Conservation (phyloP, 2,113 vertebrate genomes). For the Phylloscopus trochilus region DNA sequence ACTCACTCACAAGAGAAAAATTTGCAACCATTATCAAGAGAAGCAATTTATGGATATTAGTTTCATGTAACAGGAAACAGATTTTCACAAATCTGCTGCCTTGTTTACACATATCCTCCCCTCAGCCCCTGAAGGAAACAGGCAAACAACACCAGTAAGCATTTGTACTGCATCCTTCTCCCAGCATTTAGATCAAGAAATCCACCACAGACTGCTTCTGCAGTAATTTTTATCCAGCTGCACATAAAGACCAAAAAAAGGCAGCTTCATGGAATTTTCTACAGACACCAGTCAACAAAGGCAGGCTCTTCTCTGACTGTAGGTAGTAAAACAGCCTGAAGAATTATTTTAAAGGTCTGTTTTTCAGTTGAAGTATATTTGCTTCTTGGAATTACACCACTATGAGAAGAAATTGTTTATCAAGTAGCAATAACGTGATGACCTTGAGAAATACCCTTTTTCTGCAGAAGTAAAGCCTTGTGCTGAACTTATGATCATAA, state of each 20-base stretch:
- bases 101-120: not conserved
- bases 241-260: not conserved
- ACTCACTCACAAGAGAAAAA: not conserved
- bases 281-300: not conserved
- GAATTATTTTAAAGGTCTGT: not conserved
- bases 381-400: conserved; percentile 42
- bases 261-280: not conserved
- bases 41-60: not conserved
- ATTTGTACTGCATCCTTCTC: not conserved
- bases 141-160: not conserved
- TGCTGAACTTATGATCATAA: not conserved
- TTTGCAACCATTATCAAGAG: not conserved
- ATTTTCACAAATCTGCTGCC: not conserved
- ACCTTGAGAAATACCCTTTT: conserved; percentile 35
- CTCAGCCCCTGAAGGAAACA: not conserved
- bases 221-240: not conserved
- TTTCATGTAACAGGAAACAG: not conserved
- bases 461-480: not conserved
- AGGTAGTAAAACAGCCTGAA: conserved; percentile 16
- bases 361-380: conserved; percentile 12
- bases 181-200: not conserved
- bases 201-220: not conserved
- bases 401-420: conserved; percentile 6
- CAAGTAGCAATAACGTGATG: not conserved
- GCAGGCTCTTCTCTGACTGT: not conserved